Conservation (phyloP, 2,797 vertebrate genomes). For the Ficedula albicollis region DNA sequence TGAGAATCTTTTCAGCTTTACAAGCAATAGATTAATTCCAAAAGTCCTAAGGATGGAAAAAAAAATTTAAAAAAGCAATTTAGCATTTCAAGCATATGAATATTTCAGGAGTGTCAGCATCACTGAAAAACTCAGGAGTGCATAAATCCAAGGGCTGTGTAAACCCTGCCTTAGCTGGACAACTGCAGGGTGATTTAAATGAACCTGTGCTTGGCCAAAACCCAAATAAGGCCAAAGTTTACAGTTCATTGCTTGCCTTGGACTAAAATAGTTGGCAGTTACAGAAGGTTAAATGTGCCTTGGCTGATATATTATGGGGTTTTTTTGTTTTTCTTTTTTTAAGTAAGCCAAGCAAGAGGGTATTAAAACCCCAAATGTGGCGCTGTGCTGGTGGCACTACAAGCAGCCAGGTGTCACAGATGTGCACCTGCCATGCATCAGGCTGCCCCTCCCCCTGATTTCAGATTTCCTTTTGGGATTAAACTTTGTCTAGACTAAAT, state of each 20-base stretch:
- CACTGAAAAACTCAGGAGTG: not conserved
- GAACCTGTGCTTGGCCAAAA: not conserved
- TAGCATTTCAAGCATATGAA: not conserved
- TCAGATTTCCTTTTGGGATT: not conserved
- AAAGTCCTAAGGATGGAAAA: not conserved
- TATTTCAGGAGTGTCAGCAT: not conserved
- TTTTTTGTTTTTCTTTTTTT: not conserved
- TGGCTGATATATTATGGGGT: not conserved
- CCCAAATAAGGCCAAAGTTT: not conserved
- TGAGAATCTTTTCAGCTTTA: not conserved
- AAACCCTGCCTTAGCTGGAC: not conserved
- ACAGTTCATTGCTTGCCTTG: not conserved
- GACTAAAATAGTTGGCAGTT: not conserved
- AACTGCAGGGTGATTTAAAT: not conserved
- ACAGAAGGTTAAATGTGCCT: not conserved
- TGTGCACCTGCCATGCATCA: rapidly evolving
- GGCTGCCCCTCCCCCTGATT: not conserved
- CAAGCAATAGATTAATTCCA: not conserved
- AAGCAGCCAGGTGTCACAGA: not conserved
- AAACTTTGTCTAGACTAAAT: not conserved
- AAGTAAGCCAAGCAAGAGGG: not conserved
- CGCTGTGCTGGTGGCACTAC: not conserved
- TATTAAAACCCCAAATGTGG: not conserved
- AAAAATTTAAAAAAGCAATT: not conserved
- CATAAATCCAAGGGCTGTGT: not conserved